Conservation (phyloP, 2,113 vertebrate species). For the Phalacrocorax brasilianus region DNA sequence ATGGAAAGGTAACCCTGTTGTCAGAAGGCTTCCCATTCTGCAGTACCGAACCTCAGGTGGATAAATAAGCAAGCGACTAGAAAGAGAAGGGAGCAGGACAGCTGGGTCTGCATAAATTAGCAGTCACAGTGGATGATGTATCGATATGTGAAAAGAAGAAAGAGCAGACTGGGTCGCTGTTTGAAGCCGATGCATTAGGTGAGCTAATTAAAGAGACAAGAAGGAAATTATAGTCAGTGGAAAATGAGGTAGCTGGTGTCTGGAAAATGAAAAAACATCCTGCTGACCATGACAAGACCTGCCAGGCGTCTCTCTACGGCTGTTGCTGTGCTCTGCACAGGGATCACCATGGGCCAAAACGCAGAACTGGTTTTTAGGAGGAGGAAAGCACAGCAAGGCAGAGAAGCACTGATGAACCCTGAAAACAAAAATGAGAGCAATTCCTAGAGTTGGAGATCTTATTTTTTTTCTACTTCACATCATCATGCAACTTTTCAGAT, state of each 20-base stretch:
- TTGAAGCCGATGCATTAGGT: not conserved
- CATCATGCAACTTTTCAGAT: not conserved
- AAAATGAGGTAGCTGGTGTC: not conserved
- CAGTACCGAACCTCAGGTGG: not conserved
- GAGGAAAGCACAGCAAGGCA: not conserved
- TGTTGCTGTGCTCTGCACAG: not conserved
- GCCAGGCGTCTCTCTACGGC: not conserved
- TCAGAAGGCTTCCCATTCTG: not conserved
- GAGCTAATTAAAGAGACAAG: slow-evolving; percentile 11
- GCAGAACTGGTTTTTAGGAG: not conserved
- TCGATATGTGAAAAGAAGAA: not conserved
- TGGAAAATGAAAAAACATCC: not conserved
- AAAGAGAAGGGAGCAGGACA: not conserved
- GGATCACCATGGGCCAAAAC: not conserved
- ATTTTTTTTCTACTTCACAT: not conserved
- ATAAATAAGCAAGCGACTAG: rapidly evolving
- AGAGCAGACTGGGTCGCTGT: not conserved
- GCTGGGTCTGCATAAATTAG: not conserved
- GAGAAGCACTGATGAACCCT: not conserved
- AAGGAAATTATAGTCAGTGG: not conserved
- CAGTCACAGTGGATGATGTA: not conserved
- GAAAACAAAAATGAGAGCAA: not conserved
- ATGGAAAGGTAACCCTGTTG: rapidly evolving
- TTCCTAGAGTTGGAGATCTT: not conserved
- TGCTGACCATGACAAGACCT: not conserved